phyloP scores from a whole-genome alignment of 2,797 vertebrate genomes.

The Parauchenoglanis punctatus region DNA sequence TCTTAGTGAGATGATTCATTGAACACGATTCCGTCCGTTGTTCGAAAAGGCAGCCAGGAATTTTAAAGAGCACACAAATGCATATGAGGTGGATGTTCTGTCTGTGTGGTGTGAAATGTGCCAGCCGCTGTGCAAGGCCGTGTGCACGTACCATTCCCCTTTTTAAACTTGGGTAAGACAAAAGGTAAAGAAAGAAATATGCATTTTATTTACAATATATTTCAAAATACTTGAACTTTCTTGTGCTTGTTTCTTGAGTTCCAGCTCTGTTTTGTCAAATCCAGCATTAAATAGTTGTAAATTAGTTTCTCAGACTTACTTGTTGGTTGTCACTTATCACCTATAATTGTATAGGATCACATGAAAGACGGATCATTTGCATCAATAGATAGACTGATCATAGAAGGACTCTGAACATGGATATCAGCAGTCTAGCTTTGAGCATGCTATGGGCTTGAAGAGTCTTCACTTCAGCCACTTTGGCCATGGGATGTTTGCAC shows the following conservation, averaged over 20 bases:
- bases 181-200: conserved; percentile 50
- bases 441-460: background rate
- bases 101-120: conserved; percentile 63
- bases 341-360: background rate
- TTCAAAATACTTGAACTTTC: background rate
- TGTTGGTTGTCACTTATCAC: background rate
- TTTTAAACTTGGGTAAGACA: conserved; percentile 31
- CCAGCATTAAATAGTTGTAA: background rate
- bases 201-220: background rate
- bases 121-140: conserved; percentile 48
- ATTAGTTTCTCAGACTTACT: background rate
- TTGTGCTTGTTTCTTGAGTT: background rate
- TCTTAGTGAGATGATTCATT: background rate
- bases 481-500: conserved; percentile 34
- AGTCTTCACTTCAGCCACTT: background rate
- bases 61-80: background rate
- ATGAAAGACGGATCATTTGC: background rate
- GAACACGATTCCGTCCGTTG: background rate
- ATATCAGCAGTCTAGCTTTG: background rate
- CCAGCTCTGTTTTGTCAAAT: background rate
- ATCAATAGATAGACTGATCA: background rate
- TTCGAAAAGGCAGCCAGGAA: background rate
- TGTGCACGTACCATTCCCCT: conserved; percentile 61
- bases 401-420: background rate
- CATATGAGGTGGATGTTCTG: conserved; percentile 47